These are phyloP conservation scores for Halichoerus grypus DNA, from an alignment of 2,113 vertebrate genomes.

Conservation along the genomic window DNA sequence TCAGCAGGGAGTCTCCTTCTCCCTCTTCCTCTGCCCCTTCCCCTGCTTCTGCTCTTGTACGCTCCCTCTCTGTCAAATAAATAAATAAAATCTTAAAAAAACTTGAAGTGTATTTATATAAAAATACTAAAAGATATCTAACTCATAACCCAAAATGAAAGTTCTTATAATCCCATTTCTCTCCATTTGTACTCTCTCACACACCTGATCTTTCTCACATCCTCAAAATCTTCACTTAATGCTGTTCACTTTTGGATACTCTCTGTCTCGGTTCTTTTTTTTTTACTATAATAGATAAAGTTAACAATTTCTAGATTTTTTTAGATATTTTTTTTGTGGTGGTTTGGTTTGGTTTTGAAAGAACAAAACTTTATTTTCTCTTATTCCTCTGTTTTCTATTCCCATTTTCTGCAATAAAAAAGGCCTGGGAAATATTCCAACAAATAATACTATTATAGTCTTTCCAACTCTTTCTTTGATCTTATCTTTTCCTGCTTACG, in stretches of 20 bases:
- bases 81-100: neutral
- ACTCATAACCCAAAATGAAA: neutral
- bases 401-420: neutral
- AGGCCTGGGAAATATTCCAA: neutral
- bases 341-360: neutral
- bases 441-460: neutral
- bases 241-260: neutral
- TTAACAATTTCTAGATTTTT: neutral
- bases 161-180: neutral
- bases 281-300: neutral
- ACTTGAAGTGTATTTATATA: neutral
- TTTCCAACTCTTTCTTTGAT: neutral
- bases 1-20: neutral
- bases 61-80: neutral
- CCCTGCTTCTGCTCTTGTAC: neutral
- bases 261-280: neutral
- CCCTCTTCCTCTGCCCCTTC: neutral
- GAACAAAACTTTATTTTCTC: neutral
- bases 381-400: neutral
- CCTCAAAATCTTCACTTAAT: neutral
- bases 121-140: neutral
- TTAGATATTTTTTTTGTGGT: neutral
- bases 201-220: neutral
- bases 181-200: neutral
- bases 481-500: neutral